phyloP scores from a whole-genome alignment of 2,797 vertebrate species.

The Chaetodon trifasciatus region DNA sequence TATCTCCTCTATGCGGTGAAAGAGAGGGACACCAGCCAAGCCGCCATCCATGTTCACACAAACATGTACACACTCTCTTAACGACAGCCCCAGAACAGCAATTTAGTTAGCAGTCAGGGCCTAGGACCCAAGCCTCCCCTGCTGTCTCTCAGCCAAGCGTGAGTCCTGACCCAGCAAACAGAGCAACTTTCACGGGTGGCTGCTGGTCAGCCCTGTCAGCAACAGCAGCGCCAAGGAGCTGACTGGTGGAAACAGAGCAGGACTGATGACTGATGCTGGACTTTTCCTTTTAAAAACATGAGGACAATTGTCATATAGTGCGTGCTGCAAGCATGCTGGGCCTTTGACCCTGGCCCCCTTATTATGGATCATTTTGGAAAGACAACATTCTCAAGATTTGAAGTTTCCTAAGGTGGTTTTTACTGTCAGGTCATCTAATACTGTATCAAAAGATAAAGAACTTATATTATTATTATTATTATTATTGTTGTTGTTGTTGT shows the following conservation, averaged over 20 bases:
- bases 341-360: neutral
- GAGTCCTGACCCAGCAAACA: constrained; percentile 37
- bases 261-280: constrained; percentile 40
- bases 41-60: neutral
- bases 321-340: neutral
- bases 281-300: neutral
- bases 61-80: neutral
- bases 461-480: too few relatives aligned
- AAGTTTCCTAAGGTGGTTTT: neutral
- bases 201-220: constrained; percentile 37
- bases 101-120: constrained; percentile 9
- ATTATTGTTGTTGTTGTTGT: too few relatives aligned
- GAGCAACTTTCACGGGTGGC: constrained; percentile 57
- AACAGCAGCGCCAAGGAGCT: constrained; percentile 30
- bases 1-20: constrained; percentile 39
- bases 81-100: constrained; percentile 10
- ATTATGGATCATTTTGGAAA: neutral
- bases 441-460: neutral
- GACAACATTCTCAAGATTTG: neutral
- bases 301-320: neutral
- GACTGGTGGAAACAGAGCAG: constrained; percentile 34
- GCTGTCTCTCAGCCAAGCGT: constrained; percentile 26
- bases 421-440: neutral
- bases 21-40: constrained; percentile 28
- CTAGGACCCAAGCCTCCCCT: neutral